phyloP scores from a whole-genome alignment of 2,113 vertebrate species.

The Pluvialis apricaria region DNA sequence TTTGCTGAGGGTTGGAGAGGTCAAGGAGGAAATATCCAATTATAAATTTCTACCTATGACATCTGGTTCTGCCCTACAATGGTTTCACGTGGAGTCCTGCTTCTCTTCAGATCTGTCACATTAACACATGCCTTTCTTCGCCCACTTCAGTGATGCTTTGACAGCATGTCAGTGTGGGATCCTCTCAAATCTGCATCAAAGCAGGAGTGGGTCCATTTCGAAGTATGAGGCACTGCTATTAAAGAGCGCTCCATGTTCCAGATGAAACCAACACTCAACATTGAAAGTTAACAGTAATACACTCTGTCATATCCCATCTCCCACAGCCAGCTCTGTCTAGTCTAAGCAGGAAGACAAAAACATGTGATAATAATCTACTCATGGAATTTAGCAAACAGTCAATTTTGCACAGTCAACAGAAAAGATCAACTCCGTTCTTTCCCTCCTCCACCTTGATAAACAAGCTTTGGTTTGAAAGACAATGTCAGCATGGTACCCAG shows the following conservation, averaged over 20 bases:
- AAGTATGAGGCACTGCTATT: neutral
- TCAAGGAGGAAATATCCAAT: neutral
- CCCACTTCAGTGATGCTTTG: neutral
- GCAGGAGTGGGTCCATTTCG: neutral
- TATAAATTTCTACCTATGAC: accelerated
- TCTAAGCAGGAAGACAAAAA: neutral
- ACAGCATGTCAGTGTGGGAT: neutral
- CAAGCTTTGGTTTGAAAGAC: neutral
- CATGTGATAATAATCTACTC: accelerated
- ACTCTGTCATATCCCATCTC: neutral
- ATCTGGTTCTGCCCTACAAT: neutral
- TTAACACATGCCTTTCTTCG: neutral
- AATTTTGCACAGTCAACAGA: neutral
- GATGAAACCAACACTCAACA: neutral
- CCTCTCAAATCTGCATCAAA: neutral
- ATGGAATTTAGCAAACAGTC: neutral
- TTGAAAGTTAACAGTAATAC: neutral
- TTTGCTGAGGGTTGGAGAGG: neutral
- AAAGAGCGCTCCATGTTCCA: neutral
- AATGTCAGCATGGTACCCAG: accelerated
- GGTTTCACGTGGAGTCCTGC: neutral
- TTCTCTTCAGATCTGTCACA: neutral
- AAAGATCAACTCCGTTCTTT: neutral
- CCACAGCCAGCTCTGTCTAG: neutral
- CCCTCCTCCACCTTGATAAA: neutral